Conservation (phyloP, 2,888 invertebrate genomes). For the Athetis lepigone region DNA sequence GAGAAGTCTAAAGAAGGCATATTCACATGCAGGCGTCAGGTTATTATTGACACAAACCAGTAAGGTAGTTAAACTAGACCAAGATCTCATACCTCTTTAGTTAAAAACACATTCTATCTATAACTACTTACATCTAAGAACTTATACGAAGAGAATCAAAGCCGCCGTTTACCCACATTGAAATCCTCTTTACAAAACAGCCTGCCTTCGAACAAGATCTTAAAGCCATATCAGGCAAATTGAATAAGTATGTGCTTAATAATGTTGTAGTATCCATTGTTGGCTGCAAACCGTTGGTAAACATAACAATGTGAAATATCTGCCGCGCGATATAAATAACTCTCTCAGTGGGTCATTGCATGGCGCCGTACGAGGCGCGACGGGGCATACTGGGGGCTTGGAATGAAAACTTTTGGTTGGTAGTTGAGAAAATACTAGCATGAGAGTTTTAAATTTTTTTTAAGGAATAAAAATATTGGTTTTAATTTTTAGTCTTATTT, state of each 20-base stretch:
- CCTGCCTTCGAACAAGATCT: constrained; percentile 28
- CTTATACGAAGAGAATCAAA: constrained; percentile 15
- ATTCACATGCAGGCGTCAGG: too few relatives aligned
- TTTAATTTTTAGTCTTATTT: too few relatives aligned
- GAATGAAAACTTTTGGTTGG: constrained; percentile 16
- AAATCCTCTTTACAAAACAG: constrained; percentile 38
- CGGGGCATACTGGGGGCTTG: constrained; percentile 35
- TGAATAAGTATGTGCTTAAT: constrained; percentile 60
- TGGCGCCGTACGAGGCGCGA: constrained; percentile 64
- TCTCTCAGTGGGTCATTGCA: constrained; percentile 70
- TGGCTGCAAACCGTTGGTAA: constrained; percentile 41
- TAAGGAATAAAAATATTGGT: too few relatives aligned
- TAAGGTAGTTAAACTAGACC: too few relatives aligned
- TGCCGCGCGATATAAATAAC: constrained; percentile 69
- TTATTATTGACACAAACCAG: too few relatives aligned
- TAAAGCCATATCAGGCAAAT: constrained; percentile 54
- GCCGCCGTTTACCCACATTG: constrained; percentile 10
- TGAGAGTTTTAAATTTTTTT: too few relatives aligned
- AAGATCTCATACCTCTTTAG: too few relatives aligned
- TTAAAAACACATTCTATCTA: too few relatives aligned
- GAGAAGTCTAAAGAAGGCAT: too few relatives aligned
- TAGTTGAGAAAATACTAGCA: too few relatives aligned
- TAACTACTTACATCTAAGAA: too few relatives aligned
- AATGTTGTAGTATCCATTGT: constrained; percentile 63
- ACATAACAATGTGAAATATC: constrained; percentile 70